Conservation (phyloP, 2,888 invertebrate species). For the Entomobrya proxima region DNA sequence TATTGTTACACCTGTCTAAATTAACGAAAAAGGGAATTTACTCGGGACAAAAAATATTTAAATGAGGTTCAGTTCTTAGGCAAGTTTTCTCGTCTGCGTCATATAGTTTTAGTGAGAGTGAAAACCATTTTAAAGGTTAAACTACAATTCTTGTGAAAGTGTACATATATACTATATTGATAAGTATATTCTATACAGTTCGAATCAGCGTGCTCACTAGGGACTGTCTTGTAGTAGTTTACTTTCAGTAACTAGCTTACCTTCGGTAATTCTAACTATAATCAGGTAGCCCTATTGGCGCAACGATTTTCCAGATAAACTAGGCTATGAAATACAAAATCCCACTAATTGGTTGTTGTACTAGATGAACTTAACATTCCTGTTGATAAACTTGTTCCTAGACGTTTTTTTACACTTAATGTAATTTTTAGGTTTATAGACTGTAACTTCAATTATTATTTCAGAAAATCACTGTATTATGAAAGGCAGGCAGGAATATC, state of each 20-base stretch:
- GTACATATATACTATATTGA: constrained; percentile 17
- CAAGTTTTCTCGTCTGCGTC: not conserved
- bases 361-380: constrained; percentile 59
- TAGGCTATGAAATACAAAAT: not conserved
- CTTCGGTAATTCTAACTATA: not conserved
- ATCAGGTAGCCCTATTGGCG: not conserved
- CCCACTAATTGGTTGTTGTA: constrained; percentile 38
- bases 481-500: not conserved
- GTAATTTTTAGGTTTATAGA: constrained; percentile 58
- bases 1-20: constrained; percentile 9
- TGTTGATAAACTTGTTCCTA: constrained; percentile 63
- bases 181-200: constrained; percentile 1
- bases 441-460: constrained; percentile 10
- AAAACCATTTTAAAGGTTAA: not conserved
- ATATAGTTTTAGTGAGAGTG: constrained; percentile 30
- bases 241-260: not conserved
- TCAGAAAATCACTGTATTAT: constrained; percentile 30
- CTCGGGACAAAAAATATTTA: not conserved
- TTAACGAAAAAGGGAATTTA: not conserved
- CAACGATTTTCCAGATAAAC: not conserved
- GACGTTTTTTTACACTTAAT: constrained; percentile 48
- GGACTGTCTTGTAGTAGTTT: not conserved
- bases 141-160: constrained; percentile 23
- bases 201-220: not conserved
- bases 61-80: not conserved